Evolutionary conservation across 2,797 vertebrate species (phyloP), one percentile per base, ranked within the genome.

Genomic region (Gastrophryne carolinensis): DNA sequence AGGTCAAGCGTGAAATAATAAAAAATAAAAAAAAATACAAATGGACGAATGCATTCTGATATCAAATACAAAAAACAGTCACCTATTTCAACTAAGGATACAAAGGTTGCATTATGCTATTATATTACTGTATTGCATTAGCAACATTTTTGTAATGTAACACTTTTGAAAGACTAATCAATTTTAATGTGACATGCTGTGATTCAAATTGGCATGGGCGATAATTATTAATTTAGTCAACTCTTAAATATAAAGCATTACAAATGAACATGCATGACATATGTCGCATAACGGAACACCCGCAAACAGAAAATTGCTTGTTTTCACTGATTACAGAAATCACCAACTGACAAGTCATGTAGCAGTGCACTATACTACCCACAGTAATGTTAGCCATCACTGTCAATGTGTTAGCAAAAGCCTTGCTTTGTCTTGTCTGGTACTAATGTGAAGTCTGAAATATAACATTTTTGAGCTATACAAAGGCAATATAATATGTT

Each of bases 271-370:
- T 34, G 23, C 29, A 44, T 41, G 61, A 29, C n/a, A 27, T 29
- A 21, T 60, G 61, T 63, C 24, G 29, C 60, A 17, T 47, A 13
- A 23, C 44, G 39, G n/a, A 39, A 17, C 24, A 27, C 24, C 26
- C 10, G 24, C 8, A 63, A 44, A 63, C 17, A 29, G 27, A 44
- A 44, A 26, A 23, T 24, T 17, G 39, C 7, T 30, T 63, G 3
- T 47, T 47, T 44, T 62, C 37, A 44, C 60, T 26, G 13, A 62
- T 27, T 62, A 62, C 26, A 37, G 41, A 62, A 41, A 39, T 23
- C 21, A 62, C 37, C 37, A 41, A 62, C 24, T 62, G 7, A 17
- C 23, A 27, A 39, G 24, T 27, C 35, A 47, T 19, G 6, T 47
- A 47, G 44, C 17, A 9, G 44, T 47, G 21, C 44, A 21, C 8